phyloP scores from a whole-genome alignment of 2,888 invertebrate genomes.

The Uloborus plumipes region DNA sequence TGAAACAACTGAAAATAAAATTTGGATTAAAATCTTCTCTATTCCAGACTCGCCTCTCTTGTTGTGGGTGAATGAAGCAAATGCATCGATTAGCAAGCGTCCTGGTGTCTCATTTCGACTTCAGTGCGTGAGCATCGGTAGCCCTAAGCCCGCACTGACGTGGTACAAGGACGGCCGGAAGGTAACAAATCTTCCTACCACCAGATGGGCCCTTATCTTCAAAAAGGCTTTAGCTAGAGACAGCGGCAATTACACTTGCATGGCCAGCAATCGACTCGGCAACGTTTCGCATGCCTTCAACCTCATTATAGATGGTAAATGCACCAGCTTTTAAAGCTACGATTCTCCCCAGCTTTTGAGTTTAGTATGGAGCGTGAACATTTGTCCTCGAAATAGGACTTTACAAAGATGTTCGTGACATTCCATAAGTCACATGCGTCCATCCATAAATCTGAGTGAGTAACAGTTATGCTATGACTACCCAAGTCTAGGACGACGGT shows the following conservation, averaged over 20 bases:
- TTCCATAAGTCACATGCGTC: too few relatives aligned
- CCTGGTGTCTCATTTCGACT: constrained; percentile 37
- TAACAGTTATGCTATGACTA: too few relatives aligned
- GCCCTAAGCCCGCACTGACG: constrained; percentile 41
- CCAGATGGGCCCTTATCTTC: constrained; percentile 71
- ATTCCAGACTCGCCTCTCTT: constrained; percentile 42
- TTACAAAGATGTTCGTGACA: too few relatives aligned
- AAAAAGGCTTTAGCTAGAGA: constrained; percentile 77
- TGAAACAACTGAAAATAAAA: too few relatives aligned
- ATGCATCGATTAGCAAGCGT: constrained; percentile 21
- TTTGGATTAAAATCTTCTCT: neutral
- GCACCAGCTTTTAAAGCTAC: neutral
- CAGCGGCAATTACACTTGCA: constrained; percentile 69
- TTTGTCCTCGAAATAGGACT: too few relatives aligned
- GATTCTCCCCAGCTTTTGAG: too few relatives aligned
- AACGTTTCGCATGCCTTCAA: constrained; percentile 39
- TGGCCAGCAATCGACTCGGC: constrained; percentile 37
- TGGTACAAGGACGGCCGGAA: constrained; percentile 51
- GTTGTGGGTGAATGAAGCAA: constrained; percentile 30
- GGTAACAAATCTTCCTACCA: constrained; percentile 16
- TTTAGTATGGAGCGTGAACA: too few relatives aligned
- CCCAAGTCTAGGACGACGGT: too few relatives aligned
- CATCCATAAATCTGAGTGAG: too few relatives aligned
- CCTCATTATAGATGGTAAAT: constrained; percentile 70
- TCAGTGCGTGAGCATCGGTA: constrained; percentile 48